phyloP scores from a whole-genome alignment of 2,113 vertebrate species.

The Nothoprocta perdicaria region DNA sequence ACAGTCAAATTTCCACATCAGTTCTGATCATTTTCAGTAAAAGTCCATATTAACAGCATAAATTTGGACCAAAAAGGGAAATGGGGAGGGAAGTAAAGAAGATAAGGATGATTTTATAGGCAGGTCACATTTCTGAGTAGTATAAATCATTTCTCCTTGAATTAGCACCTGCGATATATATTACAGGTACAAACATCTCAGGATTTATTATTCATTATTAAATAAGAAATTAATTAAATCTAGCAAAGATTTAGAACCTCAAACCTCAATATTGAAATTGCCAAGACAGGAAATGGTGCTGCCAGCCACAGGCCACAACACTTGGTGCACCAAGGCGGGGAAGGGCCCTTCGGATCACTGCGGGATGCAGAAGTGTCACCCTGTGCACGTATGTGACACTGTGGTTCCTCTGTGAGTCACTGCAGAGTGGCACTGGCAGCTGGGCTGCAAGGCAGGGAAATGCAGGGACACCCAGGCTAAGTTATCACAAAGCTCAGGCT shows the following conservation, averaged over 20 bases:
- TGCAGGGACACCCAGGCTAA: background rate
- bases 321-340: background rate
- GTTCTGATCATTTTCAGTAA: background rate
- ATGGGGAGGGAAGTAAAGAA: background rate
- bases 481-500: background rate
- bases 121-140: background rate
- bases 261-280: slow-evolving; percentile 1
- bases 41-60: background rate
- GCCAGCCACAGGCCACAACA: rapidly evolving
- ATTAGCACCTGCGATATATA: background rate
- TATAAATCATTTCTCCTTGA: background rate
- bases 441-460: background rate
- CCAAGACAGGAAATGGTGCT: background rate
- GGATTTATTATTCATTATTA: background rate
- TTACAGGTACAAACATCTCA: background rate
- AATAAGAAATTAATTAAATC: background rate
- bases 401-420: background rate
- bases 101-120: background rate
- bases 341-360: background rate
- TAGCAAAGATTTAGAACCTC: background rate
- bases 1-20: background rate
- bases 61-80: background rate
- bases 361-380: background rate
- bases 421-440: rapidly evolving
- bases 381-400: rapidly evolving